Percentiles rank a stretch among this genome's conserved stretches.
Evolutionary conservation across 2,797 vertebrate genomes (phyloP).

Genomic region (Moxostoma hubbsi): DNA sequence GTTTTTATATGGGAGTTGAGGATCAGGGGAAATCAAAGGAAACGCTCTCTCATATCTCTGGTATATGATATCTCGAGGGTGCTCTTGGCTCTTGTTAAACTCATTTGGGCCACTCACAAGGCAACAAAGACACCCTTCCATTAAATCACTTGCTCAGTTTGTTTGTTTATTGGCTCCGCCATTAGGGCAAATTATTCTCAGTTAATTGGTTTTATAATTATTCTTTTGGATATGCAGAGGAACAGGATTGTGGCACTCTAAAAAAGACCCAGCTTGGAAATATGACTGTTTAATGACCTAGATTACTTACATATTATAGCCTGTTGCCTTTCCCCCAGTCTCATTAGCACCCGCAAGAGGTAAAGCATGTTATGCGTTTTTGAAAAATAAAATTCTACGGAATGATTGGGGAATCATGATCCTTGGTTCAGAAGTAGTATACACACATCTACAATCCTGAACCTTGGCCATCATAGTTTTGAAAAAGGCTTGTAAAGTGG

Average conservation of each 20-base stretch:
- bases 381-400: not conserved
- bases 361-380: too few relatives aligned
- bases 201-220: slow-evolving; percentile 70
- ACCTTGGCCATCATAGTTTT: not conserved
- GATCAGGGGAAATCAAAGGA: slow-evolving; percentile 72
- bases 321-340: slow-evolving; percentile 22
- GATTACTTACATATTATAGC: slow-evolving; percentile 45
- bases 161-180: slow-evolving; percentile 67
- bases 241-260: slow-evolving; percentile 45
- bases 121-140: slow-evolving; percentile 61
- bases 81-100: slow-evolving; percentile 62
- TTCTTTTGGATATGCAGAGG: slow-evolving; percentile 59
- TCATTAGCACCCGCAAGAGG: not conserved
- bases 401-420: not conserved
- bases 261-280: slow-evolving; percentile 41
- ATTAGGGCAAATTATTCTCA: slow-evolving; percentile 71
- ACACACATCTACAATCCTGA: not conserved
- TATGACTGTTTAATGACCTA: slow-evolving; percentile 37
- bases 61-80: slow-evolving; percentile 64
- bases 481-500: not conserved
- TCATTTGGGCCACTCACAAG: slow-evolving; percentile 62
- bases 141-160: slow-evolving; percentile 67
- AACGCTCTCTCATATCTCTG: slow-evolving; percentile 66
- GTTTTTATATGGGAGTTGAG: slow-evolving; percentile 65
- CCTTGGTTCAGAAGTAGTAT: too few relatives aligned